phyloP scores from a whole-genome alignment of 2,113 vertebrate species.

The Cyanoderma ruficeps region DNA sequence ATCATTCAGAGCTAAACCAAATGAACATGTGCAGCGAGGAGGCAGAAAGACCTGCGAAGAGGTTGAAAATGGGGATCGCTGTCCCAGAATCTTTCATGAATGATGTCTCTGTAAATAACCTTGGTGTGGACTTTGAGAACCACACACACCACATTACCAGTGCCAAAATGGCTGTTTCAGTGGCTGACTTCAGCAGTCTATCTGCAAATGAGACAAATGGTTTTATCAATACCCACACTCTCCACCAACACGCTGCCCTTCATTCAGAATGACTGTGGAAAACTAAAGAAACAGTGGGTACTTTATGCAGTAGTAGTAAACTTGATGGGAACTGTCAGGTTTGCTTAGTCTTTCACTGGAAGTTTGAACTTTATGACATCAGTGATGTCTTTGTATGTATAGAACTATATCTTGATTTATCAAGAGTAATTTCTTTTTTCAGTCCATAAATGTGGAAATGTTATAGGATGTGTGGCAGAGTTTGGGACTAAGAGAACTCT shows the following conservation, averaged over 20 bases:
- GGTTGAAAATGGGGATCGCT: too few species aligned
- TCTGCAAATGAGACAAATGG: slow-evolving; percentile 84
- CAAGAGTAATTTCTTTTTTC: slow-evolving; percentile 98
- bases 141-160: too few species aligned
- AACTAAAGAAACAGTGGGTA: slow-evolving; percentile 38
- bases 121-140: too few species aligned
- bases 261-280: slow-evolving; percentile 87
- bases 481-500: slow-evolving; percentile 83
- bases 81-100: too few species aligned
- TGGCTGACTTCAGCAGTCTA: too few species aligned
- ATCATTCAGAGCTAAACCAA: too few species aligned
- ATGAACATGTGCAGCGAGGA: too few species aligned
- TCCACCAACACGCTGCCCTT: slow-evolving; percentile 92
- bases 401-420: slow-evolving; percentile 99
- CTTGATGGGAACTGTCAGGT: slow-evolving; percentile 77
- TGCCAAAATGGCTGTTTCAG: too few species aligned
- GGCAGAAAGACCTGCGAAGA: too few species aligned
- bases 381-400: slow-evolving; percentile 99
- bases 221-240: slow-evolving; percentile 86
- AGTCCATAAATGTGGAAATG: slow-evolving; percentile 89
- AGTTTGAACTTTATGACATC: slow-evolving; percentile 97
- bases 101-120: too few species aligned
- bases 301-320: slow-evolving; percentile 68
- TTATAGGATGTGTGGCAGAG: slow-evolving; percentile 79
- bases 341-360: slow-evolving; percentile 97